Percentiles rank a stretch among this genome's conserved stretches.
phyloP scores from a whole-genome alignment of 2,888 invertebrate genomes.

The Andrena dorsata region DNA sequence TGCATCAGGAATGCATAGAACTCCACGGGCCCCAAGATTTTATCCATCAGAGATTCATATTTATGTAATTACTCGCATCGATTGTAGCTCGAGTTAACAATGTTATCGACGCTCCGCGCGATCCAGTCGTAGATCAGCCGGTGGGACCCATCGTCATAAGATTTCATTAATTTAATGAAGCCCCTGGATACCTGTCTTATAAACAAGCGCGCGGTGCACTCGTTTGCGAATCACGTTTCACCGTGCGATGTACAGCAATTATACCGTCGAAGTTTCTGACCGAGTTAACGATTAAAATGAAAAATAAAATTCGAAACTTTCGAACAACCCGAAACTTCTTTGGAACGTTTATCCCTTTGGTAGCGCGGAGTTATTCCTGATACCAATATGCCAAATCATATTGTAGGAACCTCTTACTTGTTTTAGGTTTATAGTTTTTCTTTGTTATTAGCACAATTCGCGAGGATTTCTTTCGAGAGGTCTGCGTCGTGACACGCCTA shows the following conservation, averaged over 20 bases:
- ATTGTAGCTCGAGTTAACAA: not conserved
- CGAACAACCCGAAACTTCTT: too few relatives aligned
- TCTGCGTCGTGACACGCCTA: too few relatives aligned
- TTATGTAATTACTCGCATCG: not conserved
- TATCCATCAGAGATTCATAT: not conserved
- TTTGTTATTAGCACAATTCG: too few relatives aligned
- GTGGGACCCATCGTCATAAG: constrained; percentile 14
- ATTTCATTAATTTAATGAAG: constrained; percentile 35
- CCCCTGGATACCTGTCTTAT: not conserved
- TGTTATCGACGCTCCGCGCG: not conserved
- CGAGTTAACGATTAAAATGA: not conserved
- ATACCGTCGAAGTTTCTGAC: not conserved
- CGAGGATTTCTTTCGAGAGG: too few relatives aligned
- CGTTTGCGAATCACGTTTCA: constrained; percentile 8
- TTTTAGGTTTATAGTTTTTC: too few relatives aligned
- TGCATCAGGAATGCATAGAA: not conserved
- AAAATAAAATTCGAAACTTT: not conserved
- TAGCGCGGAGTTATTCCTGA: too few relatives aligned
- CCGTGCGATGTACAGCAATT: not conserved
- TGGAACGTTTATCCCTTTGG: too few relatives aligned
- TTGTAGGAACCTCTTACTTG: too few relatives aligned
- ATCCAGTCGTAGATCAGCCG: not conserved
- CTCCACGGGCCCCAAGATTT: not conserved
- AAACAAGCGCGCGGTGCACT: constrained; percentile 14
- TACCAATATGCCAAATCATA: too few relatives aligned